Conservation (phyloP, 2,797 vertebrate genomes). For the Myotis findleyi region DNA sequence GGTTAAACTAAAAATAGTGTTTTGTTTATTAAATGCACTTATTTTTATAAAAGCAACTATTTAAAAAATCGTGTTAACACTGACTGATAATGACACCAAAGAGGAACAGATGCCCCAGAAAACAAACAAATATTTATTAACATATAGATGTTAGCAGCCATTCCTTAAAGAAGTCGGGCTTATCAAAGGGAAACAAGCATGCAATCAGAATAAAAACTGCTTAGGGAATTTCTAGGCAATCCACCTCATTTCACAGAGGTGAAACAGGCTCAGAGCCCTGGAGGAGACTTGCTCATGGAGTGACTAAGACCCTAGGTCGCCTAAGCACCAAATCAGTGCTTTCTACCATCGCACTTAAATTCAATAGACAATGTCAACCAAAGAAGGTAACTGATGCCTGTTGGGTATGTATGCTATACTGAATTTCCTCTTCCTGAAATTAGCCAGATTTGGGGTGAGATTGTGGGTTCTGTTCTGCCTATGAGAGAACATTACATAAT, state of each 20-base stretch:
- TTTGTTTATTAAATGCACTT: neutral
- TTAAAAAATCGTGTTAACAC: slow-evolving; percentile 19
- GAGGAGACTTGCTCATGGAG: neutral
- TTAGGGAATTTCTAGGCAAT: neutral
- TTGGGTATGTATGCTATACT: neutral
- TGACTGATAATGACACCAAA: neutral
- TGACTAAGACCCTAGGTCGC: neutral
- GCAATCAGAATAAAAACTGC: neutral
- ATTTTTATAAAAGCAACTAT: slow-evolving; percentile 23
- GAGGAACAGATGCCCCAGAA: neutral
- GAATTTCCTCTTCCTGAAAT: slow-evolving; percentile 55
- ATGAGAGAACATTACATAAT: slow-evolving; percentile 43
- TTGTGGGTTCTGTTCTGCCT: neutral
- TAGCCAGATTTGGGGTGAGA: neutral
- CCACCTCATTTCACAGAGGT: neutral
- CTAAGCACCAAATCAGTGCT: neutral
- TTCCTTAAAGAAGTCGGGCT: neutral
- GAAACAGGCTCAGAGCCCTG: neutral
- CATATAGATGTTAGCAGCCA: neutral
- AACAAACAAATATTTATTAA: neutral
- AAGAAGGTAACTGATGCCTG: neutral
- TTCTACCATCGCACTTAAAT: neutral
- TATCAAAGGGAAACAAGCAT: neutral
- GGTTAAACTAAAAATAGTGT: slow-evolving; percentile 35
- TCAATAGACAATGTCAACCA: slow-evolving; percentile 1